Percentiles rank a stretch among this genome's conserved stretches.
Evolutionary conservation across 37 sponge, comb jelly and placozoan species (phyloP).

Genomic region (Cliona cf. orientalis): DNA sequence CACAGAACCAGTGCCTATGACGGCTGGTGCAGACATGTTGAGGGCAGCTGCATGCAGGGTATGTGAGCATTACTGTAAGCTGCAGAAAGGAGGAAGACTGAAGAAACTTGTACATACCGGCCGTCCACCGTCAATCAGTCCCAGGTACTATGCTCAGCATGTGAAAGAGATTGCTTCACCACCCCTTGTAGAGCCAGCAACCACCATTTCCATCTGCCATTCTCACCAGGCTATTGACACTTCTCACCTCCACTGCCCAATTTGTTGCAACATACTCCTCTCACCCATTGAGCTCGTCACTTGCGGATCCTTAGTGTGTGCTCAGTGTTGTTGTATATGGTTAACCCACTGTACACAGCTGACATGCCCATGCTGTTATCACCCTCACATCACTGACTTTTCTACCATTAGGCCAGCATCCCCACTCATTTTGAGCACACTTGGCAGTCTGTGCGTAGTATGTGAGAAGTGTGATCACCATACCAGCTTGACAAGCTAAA

Average conservation of each 20-base stretch:
- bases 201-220: no score
- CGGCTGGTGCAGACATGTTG: no score
- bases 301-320: slow-evolving; percentile 14
- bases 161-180: background rate
- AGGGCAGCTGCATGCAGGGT: background rate
- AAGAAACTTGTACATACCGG: background rate
- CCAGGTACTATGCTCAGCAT: background rate
- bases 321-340: slow-evolving; percentile 13
- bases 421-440: background rate
- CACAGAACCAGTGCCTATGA: no score
- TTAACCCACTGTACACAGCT: background rate
- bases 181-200: no score
- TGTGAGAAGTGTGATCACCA: background rate
- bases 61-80: background rate
- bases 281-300: no score
- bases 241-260: no score
- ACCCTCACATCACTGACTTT: background rate
- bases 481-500: no score
- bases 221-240: no score
- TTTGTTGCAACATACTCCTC: no score
- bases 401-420: background rate
- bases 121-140: background rate
- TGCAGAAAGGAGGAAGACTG: background rate
- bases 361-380: slow-evolving; percentile 32
- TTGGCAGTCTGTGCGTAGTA: background rate